Evolutionary conservation across 2,888 invertebrate genomes (phyloP).

Genomic region (Chaetoderma sp.): DNA sequence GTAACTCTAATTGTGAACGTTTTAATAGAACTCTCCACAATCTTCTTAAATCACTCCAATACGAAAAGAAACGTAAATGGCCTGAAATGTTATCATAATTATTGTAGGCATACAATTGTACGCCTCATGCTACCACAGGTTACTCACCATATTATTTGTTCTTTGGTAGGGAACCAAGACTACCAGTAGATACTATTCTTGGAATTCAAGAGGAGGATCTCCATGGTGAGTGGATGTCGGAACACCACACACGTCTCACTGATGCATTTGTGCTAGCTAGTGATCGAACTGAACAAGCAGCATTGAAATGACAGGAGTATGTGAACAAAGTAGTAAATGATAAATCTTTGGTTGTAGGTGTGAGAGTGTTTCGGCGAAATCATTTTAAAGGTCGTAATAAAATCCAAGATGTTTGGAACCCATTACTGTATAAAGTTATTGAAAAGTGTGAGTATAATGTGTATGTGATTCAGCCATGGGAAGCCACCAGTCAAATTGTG

Average conservation of each 20-base stretch:
- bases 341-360: not conserved
- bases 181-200: slow-evolving; percentile 17
- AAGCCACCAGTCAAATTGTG: not conserved
- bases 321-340: not conserved
- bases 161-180: slow-evolving; percentile 22
- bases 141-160: slow-evolving; percentile 22
- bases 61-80: slow-evolving; percentile 32
- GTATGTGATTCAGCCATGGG: not conserved
- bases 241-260: not conserved
- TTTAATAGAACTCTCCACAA: slow-evolving; percentile 40
- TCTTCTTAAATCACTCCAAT: slow-evolving; percentile 28
- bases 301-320: not conserved
- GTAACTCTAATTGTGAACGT: slow-evolving; percentile 39
- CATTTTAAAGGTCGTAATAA: not conserved
- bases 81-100: slow-evolving; percentile 32
- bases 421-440: not conserved
- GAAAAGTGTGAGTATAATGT: slow-evolving; percentile 1
- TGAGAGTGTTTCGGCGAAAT: not conserved
- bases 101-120: slow-evolving; percentile 27
- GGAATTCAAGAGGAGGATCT: not conserved
- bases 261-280: not conserved
- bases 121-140: slow-evolving; percentile 16
- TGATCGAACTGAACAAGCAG: not conserved
- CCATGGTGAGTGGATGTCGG: not conserved
- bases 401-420: not conserved